Percentiles rank a stretch among this genome's conserved stretches.
phyloP scores from a whole-genome alignment of 2,797 vertebrate genomes.

The Mergus octosetaceus region DNA sequence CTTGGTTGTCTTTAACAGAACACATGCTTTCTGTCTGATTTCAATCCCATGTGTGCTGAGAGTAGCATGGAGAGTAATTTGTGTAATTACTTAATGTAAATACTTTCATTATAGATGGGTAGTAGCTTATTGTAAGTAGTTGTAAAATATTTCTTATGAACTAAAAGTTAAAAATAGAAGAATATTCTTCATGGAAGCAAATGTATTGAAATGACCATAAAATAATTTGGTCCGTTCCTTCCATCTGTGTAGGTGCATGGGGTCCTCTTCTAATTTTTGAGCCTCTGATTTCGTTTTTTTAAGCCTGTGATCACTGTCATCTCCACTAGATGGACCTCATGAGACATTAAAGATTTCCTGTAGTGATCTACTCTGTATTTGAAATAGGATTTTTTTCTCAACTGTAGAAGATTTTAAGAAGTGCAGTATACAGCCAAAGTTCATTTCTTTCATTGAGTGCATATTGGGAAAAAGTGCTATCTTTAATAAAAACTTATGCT shows the following conservation, averaged over 20 bases:
- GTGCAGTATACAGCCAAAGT: neutral
- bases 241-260: rapidly evolving
- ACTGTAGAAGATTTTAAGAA: neutral
- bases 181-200: neutral
- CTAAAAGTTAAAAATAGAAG: neutral
- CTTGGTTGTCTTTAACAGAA: neutral
- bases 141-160: neutral
- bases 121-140: neutral
- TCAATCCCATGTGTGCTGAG: neutral
- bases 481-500: neutral
- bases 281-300: neutral
- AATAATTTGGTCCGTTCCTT: neutral
- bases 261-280: neutral
- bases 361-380: neutral
- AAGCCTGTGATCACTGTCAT: neutral
- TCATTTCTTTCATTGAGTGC: neutral
- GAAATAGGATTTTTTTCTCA: neutral
- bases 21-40: neutral
- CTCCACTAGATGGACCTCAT: conserved; percentile 71
- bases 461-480: neutral
- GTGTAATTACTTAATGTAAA: neutral
- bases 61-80: neutral
- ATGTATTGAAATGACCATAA: neutral
- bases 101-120: neutral
- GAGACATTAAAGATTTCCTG: neutral